A percentile compares a stretch with the other conserved stretches of the same genome.
phyloP scores from a whole-genome alignment of 2,888 invertebrate species.

The Xestia xanthographa region DNA sequence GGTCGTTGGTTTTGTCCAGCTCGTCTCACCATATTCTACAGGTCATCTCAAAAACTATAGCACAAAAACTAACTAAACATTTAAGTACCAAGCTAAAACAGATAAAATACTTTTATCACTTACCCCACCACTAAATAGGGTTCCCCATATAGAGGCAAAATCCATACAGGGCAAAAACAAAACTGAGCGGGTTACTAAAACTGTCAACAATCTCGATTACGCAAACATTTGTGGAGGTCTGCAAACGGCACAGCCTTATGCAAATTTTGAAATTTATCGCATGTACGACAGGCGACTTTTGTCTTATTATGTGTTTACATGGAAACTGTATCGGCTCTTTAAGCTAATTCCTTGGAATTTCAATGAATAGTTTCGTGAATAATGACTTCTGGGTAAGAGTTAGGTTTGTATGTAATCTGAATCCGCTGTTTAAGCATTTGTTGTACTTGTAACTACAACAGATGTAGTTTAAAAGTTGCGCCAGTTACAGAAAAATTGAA shows the following conservation, averaged over 20 bases:
- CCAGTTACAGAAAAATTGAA: no score
- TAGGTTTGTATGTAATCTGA: not conserved
- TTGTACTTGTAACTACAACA: not conserved
- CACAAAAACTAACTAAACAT: not conserved
- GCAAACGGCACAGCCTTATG: constrained; percentile 44
- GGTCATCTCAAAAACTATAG: not conserved
- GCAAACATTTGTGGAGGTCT: constrained; percentile 22
- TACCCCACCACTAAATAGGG: not conserved
- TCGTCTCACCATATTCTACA: no score
- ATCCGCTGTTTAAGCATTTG: not conserved
- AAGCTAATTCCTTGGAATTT: constrained; percentile 46
- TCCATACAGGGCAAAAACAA: constrained; percentile 23
- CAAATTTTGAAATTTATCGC: constrained; percentile 59
- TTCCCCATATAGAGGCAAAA: not conserved
- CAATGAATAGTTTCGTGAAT: constrained; percentile 29
- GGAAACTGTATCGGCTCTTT: constrained; percentile 28
- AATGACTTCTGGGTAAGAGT: constrained; percentile 15
- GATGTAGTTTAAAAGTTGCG: no score
- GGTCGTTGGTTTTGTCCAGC: no score
- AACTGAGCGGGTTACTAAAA: constrained; percentile 7
- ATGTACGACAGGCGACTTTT: constrained; percentile 42
- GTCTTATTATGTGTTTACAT: constrained; percentile 45
- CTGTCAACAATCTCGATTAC: constrained; percentile 39
- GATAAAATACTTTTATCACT: not conserved
- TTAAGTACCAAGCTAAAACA: not conserved